Base-by-base conservation (phyloP, 2,113 vertebrate genomes). In the Ceyx melanurus region DNA sequence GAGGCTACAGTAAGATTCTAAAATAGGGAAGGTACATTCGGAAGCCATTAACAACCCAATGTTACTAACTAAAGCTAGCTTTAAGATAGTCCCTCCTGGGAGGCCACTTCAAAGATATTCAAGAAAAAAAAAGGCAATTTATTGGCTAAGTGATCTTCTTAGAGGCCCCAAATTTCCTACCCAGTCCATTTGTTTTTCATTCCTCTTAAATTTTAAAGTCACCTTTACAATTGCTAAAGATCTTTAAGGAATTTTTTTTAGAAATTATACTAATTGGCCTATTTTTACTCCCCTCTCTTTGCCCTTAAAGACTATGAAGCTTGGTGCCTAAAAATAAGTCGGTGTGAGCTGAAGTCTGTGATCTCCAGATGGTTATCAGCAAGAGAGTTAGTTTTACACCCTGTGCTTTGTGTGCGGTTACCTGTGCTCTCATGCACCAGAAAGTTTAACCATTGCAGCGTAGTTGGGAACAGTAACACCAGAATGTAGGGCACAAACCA, bases 261-360 rank as follows among this genome's bases (percentile, higher is more conserved):
- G 88, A 94, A 97, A 96, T 96, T 58, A 89, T 68, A 65, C 86
- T 97, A 96, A 97, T 94, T 94, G 96, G 92, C 93, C 90, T 96
- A 96, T 97, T 97, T 97, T 96, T 96, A 93, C 86, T 96, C 82
- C 90, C 87, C 86, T 93, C 42, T 90, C 92, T 92, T 93, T 82
- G 86, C 93, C 93, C 86, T 97, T 53, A 95, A 90, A 96, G 81
- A 90, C 67, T 56, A 11, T 0, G 81, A 89, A 95, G 67, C 94
- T 95, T 91, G 92, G 88, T 95, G 93, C 95, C 95, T 96, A 95
- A 94, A 95, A 97, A 97, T 93, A 97, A 97, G 79, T 78, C 48
- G 1, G 78, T 80, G 90, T 11, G 94, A 94, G 88, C 71, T 20
- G 95, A 4, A 95, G 91, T 3, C 71, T 68, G 94, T 9, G 67